phyloP scores from a whole-genome alignment of 2,797 vertebrate genomes.

The Pseudochirops cupreus region DNA sequence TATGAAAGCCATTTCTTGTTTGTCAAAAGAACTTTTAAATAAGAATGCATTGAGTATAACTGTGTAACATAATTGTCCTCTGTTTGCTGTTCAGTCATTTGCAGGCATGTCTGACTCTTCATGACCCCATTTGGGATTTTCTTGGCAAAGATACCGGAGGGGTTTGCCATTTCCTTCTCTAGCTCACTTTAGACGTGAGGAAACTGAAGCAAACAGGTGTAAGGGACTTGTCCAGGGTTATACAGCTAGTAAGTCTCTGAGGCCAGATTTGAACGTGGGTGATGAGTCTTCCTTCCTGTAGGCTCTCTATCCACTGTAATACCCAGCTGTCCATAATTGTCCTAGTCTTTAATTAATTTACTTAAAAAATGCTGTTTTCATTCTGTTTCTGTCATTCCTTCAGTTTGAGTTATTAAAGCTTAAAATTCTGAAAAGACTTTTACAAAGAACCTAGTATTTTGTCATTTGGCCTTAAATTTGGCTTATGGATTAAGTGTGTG shows the following conservation, averaged over 20 bases:
- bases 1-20: constrained; percentile 15
- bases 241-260: background rate
- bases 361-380: background rate
- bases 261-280: background rate
- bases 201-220: background rate
- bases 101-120: background rate
- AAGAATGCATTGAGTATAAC: constrained; percentile 15
- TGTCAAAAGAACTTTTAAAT: constrained; percentile 11
- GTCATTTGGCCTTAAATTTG: constrained; percentile 45
- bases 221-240: background rate
- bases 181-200: background rate
- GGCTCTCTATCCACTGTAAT: background rate
- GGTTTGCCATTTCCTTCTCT: background rate
- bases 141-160: background rate
- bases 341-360: background rate
- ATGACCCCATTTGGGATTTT: background rate
- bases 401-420: background rate
- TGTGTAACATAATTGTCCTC: background rate
- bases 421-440: background rate
- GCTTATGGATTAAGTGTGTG: constrained; percentile 14
- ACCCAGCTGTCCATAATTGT: background rate
- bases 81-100: background rate
- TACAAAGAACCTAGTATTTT: background rate
- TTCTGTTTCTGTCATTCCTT: background rate
- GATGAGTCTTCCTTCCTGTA: background rate